Evolutionary conservation across 2,888 invertebrate genomes (phyloP), one percentile per base, ranked within the genome.

Genomic region (Campoletis raptor): DNA sequence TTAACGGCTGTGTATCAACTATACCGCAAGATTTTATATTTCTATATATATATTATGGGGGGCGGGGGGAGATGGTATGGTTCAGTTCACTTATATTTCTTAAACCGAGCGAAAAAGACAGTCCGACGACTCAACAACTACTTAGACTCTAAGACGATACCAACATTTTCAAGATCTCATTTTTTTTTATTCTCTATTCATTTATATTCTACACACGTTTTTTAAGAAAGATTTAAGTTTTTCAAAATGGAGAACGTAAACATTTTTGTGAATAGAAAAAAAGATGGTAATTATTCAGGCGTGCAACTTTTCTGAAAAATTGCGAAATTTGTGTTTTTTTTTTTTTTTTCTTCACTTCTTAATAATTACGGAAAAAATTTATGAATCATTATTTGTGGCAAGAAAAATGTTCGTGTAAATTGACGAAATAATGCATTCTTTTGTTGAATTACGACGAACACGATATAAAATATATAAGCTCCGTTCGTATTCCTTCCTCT

Each of bases 71-170:
- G 2, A 57, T 73, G 52, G 52, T 82, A 45, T 10, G 80, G 78
- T 81, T 86, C 81, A 61, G 72, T 73, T 83, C 73, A 69, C 83
- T 86, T 83, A 74, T 76, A 83, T 42, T 73, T 81, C 80, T 83
- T 54, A 81, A 81, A 86, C 80, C 80, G 80, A 86, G 70, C 83
- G 80, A 36, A 77, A 80, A 83, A 83, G 80, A 80, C 79, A 76
- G 79, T n/a, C 70, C 73, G 42, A 82, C 42, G 76, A 76, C 36
- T 70, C 18, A 24, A 12, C 81, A 69, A 78, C 78, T 82, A 85
- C 81, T 85, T 74, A 42, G 67, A 79, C 70, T 85, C 73, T 40
- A 37, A 79, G 77, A 83, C 76, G 61, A 21, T 9, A 74, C 74
- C 48, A 52, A 52, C n/a, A 5, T 18, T 52, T 52, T 52, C 6